A percentile compares a stretch with the other conserved stretches of the same genome.
These are phyloP conservation scores for Tetropium fuscum DNA, from an alignment of 2,888 invertebrate genomes.

Conservation along the genomic window DNA sequence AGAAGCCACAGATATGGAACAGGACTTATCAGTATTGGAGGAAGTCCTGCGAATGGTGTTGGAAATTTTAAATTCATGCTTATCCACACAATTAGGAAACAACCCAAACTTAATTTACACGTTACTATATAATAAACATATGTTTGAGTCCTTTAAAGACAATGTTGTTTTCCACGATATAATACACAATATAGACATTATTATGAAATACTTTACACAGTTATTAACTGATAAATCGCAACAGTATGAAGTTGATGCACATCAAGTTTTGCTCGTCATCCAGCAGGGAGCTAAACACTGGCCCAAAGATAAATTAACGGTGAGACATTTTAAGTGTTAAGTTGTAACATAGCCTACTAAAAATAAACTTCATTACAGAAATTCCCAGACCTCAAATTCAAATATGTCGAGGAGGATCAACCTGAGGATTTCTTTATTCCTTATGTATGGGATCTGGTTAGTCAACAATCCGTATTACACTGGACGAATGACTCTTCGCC, in stretches of 20 bases:
- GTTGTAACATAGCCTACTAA: not conserved
- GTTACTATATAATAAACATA: conserved; percentile 90
- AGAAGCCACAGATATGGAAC: conserved; percentile 69
- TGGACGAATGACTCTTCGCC: conserved; percentile 45
- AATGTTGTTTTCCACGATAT: conserved; percentile 94
- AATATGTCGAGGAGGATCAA: conserved; percentile 98
- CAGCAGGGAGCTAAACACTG: conserved; percentile 93
- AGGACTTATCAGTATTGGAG: conserved; percentile 79
- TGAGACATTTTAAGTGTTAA: conserved; percentile 62
- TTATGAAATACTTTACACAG: conserved; percentile 78
- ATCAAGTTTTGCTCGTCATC: conserved; percentile 88
- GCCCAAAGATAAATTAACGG: conserved; percentile 93
- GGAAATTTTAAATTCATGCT: conserved; percentile 96
- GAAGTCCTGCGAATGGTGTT: conserved; percentile 97
- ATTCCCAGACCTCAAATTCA: conserved; percentile 98
- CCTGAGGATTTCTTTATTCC: conserved; percentile 99
- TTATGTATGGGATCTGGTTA: conserved; percentile 96
- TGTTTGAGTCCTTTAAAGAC: conserved; percentile 88
- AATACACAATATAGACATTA: conserved; percentile 94
- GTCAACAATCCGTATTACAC: conserved; percentile 62
- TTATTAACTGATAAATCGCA: conserved; percentile 72
- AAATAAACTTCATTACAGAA: conserved; percentile 74
- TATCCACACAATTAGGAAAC: conserved; percentile 88
- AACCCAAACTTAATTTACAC: conserved; percentile 96
- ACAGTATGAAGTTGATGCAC: conserved; percentile 81